These are phyloP conservation scores for Coreius guichenoti DNA, from an alignment of 2,797 vertebrate species.

Conservation along the genomic window DNA sequence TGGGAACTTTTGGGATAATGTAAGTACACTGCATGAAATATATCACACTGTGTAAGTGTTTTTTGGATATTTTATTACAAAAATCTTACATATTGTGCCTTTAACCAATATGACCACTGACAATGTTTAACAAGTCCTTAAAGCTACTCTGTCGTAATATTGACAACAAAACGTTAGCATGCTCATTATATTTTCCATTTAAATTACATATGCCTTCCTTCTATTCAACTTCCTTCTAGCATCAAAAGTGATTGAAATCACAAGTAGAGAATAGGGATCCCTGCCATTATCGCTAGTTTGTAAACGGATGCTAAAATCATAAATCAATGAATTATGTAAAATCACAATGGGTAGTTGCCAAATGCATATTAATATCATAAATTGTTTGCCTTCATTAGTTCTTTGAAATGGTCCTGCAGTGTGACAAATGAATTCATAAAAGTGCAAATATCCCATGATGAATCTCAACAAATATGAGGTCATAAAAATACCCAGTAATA, in stretches of 20 bases:
- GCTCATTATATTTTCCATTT: background rate
- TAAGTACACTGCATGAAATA: no score
- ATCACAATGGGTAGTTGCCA: constrained; percentile 18
- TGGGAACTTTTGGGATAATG: no score
- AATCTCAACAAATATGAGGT: constrained; percentile 8
- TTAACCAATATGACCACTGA: background rate
- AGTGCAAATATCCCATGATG: background rate
- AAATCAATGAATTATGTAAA: constrained; percentile 25
- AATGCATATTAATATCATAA: background rate
- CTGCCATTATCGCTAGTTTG: background rate
- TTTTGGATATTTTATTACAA: no score
- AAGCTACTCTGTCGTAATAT: background rate
- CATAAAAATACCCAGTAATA: constrained; percentile 4
- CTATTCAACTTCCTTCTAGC: background rate
- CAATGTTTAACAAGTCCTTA: background rate
- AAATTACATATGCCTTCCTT: background rate
- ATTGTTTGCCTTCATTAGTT: constrained; percentile 18
- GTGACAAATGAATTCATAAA: constrained; percentile 16
- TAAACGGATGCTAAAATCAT: background rate
- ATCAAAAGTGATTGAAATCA: constrained; percentile 2
- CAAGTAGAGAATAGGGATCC: background rate
- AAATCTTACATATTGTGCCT: no score
- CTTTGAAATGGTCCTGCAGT: background rate
- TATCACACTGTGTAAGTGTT: no score
- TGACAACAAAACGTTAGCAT: background rate